A percentile compares a stretch with the other conserved stretches of the same genome.
These are phyloP conservation scores for Pyrgilauda ruficollis DNA, from an alignment of 2,113 vertebrate genomes.

Conservation along the genomic window DNA sequence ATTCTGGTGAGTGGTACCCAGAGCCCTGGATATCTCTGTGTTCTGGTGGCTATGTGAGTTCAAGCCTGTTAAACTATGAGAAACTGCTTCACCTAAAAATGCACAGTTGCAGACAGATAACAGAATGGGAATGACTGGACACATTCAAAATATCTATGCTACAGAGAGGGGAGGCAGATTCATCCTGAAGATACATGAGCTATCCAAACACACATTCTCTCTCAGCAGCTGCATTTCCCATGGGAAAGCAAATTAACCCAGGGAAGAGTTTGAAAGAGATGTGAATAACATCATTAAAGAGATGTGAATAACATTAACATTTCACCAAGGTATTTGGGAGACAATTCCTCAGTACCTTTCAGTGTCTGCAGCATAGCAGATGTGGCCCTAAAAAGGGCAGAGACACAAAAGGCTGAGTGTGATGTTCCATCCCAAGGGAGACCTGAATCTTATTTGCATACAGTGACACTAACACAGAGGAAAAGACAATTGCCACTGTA, in stretches of 20 bases:
- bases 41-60: background rate
- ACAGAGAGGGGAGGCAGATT: background rate
- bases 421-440: background rate
- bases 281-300: no score
- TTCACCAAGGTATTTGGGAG: background rate
- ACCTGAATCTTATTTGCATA: background rate
- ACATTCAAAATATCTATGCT: background rate
- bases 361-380: background rate
- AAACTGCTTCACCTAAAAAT: background rate
- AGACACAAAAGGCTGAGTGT: background rate
- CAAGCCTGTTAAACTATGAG: background rate
- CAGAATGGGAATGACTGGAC: background rate
- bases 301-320: background rate
- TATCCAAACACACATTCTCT: background rate
- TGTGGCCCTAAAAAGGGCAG: background rate
- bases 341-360: background rate
- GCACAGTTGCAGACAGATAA: background rate
- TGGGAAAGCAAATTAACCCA: background rate
- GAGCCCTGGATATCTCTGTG: background rate
- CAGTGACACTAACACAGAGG: background rate
- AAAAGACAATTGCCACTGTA: background rate
- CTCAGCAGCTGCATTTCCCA: background rate
- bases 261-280: background rate
- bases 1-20: background rate
- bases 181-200: background rate